Evolutionary conservation across 2,888 invertebrate species (phyloP).

Genomic region (Dryococelus australis): DNA sequence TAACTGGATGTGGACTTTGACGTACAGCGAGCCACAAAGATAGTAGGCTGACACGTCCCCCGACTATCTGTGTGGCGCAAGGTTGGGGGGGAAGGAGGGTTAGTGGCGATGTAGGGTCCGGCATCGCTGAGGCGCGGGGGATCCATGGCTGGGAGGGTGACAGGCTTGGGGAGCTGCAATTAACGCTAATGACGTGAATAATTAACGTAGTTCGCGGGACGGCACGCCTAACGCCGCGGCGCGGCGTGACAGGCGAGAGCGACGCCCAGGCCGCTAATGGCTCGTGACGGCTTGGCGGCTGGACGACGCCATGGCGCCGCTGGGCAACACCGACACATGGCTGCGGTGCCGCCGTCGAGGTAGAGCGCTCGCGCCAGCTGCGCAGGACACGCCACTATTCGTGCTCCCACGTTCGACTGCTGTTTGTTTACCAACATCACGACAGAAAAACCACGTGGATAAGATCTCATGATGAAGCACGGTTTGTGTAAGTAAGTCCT

Average conservation of each 20-base stretch:
- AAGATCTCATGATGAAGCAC: no score
- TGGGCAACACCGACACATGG: neutral
- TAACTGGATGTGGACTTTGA: no score
- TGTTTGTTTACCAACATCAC: no score
- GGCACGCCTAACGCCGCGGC: neutral
- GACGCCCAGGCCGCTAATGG: slow-evolving; percentile 3
- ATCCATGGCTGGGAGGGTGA: neutral
- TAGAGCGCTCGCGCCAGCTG: no score
- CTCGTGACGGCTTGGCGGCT: neutral
- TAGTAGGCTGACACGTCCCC: no score
- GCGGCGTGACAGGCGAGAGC: neutral
- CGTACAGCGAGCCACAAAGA: no score
- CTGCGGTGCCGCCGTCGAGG: neutral
- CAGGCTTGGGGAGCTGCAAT: neutral
- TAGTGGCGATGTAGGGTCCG: neutral
- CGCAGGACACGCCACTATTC: no score
- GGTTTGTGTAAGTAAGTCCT: no score
- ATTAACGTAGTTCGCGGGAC: slow-evolving; percentile 24
- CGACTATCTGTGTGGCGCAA: no score
- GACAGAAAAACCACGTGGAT: no score
- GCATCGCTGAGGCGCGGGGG: neutral
- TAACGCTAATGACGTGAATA: slow-evolving; percentile 28
- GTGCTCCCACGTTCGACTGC: no score
- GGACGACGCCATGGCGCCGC: neutral
- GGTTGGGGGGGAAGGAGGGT: neutral